phyloP scores from a whole-genome alignment of 2,113 vertebrate genomes.

The Chloroceryle aenea region DNA sequence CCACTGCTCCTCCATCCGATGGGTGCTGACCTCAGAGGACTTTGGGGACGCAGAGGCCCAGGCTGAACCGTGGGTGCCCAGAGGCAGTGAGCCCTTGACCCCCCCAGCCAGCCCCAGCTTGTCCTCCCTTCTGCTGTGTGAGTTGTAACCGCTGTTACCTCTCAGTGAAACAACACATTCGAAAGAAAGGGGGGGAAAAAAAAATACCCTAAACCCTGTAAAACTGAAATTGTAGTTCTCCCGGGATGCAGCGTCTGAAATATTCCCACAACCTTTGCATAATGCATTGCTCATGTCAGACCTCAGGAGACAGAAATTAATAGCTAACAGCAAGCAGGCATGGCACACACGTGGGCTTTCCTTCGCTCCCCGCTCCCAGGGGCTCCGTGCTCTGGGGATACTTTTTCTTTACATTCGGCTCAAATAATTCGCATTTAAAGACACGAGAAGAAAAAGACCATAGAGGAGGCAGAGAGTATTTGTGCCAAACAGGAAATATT shows the following conservation, averaged over 20 bases:
- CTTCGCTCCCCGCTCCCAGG: not conserved
- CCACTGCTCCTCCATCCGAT: not conserved
- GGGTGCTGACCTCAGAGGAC: not conserved
- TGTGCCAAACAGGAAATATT: constrained; percentile 64
- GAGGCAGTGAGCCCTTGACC: not conserved
- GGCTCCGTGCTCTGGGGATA: not conserved
- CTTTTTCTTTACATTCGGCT: constrained; percentile 43
- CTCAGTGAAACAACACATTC: constrained; percentile 24
- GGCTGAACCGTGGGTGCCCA: not conserved
- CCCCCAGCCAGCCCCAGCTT: not conserved
- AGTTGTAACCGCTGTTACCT: not conserved
- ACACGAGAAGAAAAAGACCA: not conserved
- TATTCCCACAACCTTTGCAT: constrained; percentile 74
- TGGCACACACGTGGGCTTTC: constrained; percentile 64
- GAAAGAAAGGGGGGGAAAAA: not conserved
- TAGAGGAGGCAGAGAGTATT: not conserved
- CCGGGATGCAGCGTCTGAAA: constrained; percentile 56
- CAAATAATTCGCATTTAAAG: constrained; percentile 16
- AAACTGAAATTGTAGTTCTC: constrained; percentile 62
- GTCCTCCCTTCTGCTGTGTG: fast-evolving
- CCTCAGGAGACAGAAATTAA: constrained; percentile 62
- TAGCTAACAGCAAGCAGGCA: constrained; percentile 66
- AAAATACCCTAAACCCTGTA: constrained; percentile 31
- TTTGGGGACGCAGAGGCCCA: not conserved
- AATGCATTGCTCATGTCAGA: constrained; percentile 68